A percentile compares a stretch with the other conserved stretches of the same genome.
Evolutionary conservation across 2,888 invertebrate species (phyloP).

Genomic region (Copidosoma aretas): DNA sequence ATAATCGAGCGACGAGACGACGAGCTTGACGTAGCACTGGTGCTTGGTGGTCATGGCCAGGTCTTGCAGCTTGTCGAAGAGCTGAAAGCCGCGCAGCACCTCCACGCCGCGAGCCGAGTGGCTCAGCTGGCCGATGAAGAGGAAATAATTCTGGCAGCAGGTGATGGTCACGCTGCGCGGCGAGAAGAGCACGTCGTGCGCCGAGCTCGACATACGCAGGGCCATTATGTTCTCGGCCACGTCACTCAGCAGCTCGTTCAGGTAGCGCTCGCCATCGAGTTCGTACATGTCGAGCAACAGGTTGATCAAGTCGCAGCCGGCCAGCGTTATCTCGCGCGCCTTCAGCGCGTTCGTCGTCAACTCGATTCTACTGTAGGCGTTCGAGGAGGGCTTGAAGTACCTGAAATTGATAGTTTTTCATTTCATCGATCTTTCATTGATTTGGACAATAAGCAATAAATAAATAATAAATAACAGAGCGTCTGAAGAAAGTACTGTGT

Average conservation of each 20-base stretch:
- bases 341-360: constrained; percentile 64
- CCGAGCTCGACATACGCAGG: constrained; percentile 75
- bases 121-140: constrained; percentile 88
- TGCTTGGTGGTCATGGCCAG: constrained; percentile 83
- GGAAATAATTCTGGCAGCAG: constrained; percentile 92
- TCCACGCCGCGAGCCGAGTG: constrained; percentile 73
- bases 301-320: constrained; percentile 77
- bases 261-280: constrained; percentile 73
- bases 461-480: neutral
- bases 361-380: constrained; percentile 86
- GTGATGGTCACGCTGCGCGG: constrained; percentile 88
- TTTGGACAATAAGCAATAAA: neutral
- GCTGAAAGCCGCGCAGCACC: constrained; percentile 69
- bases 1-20: constrained; percentile 91
- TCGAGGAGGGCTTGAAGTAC: constrained; percentile 87
- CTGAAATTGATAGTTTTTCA: no score
- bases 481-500: no score
- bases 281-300: constrained; percentile 75
- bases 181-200: constrained; percentile 87
- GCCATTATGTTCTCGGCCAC: constrained; percentile 78
- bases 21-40: constrained; percentile 91
- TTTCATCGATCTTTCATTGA: neutral
- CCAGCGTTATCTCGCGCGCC: constrained; percentile 71
- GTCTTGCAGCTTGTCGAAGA: constrained; percentile 69
- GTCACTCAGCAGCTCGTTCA: constrained; percentile 82